Evolutionary conservation across 1,140 invertebrate genomes (phyloP).

Genomic region (Lepidurus packardi): DNA sequence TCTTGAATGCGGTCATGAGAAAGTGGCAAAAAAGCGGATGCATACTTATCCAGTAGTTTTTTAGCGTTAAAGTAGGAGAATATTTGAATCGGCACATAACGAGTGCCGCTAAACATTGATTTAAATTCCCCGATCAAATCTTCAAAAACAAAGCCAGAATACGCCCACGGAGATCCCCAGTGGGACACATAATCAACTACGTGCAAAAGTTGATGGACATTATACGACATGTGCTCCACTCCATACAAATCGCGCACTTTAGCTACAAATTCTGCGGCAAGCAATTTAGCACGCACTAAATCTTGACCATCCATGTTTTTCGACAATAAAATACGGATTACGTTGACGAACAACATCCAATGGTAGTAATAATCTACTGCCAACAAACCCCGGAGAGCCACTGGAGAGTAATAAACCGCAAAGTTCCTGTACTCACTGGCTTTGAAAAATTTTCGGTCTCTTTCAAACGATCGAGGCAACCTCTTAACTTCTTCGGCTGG

Average conservation of each 20-base stretch:
- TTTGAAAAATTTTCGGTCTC: slow-evolving; percentile 3
- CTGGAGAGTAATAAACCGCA: slow-evolving; percentile 28
- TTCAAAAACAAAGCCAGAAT: slow-evolving; percentile 29
- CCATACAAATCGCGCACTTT: slow-evolving; percentile 22
- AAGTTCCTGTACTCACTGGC: slow-evolving; percentile 31
- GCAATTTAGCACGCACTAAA: neutral
- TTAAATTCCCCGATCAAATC: neutral
- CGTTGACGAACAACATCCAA: slow-evolving; percentile 27
- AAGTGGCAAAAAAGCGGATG: neutral
- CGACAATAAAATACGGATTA: neutral
- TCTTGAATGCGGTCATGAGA: neutral
- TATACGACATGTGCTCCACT: slow-evolving; percentile 25
- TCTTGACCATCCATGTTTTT: slow-evolving; percentile 23
- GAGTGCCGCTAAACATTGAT: slow-evolving; percentile 23
- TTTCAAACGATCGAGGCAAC: slow-evolving; percentile 12
- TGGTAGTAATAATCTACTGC: slow-evolving; percentile 22
- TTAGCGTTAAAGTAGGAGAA: slow-evolving; percentile 25
- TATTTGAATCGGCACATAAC: slow-evolving; percentile 25
- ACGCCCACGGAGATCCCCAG: slow-evolving; percentile 28
- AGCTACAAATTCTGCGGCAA: neutral
- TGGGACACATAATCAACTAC: slow-evolving; percentile 4
- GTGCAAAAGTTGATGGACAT: slow-evolving; percentile 26
- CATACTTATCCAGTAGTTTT: neutral
- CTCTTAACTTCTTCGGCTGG: slow-evolving; percentile 25
- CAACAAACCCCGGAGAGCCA: slow-evolving; percentile 23